Evolutionary conservation across 2,797 vertebrate genomes (phyloP).

Genomic region (Galaxias olidus): DNA sequence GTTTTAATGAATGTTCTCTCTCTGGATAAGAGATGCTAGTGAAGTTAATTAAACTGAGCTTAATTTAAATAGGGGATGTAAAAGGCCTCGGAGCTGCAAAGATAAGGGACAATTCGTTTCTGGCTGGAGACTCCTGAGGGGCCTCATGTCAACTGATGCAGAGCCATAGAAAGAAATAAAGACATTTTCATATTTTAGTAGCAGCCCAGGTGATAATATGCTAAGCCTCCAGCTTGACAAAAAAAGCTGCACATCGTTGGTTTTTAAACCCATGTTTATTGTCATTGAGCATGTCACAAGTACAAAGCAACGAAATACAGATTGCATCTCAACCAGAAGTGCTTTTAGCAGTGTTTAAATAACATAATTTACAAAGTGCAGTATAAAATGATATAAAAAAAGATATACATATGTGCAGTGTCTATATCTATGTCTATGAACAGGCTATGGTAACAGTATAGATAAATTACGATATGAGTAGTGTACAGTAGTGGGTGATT

Average conservation of each 20-base stretch:
- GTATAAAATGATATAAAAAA: too few species aligned
- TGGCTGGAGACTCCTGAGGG: conserved; percentile 17
- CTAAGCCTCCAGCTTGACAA: background rate
- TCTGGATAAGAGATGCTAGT: conserved; percentile 29
- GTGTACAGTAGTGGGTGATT: too few species aligned
- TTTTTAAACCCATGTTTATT: conserved; percentile 7
- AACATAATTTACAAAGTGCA: too few species aligned
- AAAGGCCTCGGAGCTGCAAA: conserved; percentile 17
- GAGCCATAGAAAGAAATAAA: background rate
- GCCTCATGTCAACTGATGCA: background rate
- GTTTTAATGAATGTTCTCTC: conserved; percentile 18
- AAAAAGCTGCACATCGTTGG: background rate
- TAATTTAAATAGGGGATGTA: conserved; percentile 29
- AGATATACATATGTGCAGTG: too few species aligned
- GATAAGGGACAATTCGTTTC: conserved; percentile 35
- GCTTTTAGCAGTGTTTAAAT: too few species aligned
- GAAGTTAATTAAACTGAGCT: conserved; percentile 40
- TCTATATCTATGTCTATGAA: too few species aligned
- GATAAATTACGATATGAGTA: too few species aligned
- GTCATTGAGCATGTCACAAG: too few species aligned
- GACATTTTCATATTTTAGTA: background rate
- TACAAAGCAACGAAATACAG: too few species aligned
- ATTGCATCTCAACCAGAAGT: too few species aligned
- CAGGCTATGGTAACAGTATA: too few species aligned
- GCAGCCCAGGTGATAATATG: background rate